Evolutionary conservation across 2,888 invertebrate species (phyloP).

Genomic region (Digitonthophagus gazella): DNA sequence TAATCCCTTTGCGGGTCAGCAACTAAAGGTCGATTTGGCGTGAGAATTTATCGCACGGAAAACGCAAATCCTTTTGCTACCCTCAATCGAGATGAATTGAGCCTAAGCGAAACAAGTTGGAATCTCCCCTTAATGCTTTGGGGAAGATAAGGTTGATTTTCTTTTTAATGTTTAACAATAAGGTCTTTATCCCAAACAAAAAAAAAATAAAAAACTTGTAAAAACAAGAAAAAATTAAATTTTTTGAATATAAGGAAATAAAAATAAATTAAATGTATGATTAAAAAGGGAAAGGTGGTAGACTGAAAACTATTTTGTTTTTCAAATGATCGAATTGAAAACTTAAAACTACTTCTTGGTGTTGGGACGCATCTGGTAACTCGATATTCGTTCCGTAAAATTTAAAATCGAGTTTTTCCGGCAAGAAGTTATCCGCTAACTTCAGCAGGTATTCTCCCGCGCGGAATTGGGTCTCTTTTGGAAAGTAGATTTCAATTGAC

Average conservation of each 20-base stretch:
- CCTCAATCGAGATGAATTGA: background rate
- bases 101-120: background rate
- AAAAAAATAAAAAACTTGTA: too few species aligned
- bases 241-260: too few species aligned
- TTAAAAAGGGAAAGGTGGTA: background rate
- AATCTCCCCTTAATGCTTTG: background rate
- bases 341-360: background rate
- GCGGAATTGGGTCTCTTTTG: background rate
- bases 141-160: too few species aligned
- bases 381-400: background rate
- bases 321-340: background rate
- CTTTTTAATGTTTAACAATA: too few species aligned
- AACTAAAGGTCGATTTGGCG: background rate
- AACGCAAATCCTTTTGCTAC: background rate
- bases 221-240: too few species aligned
- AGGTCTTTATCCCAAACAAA: too few species aligned
- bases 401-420: background rate
- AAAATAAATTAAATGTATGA: background rate
- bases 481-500: conserved; percentile 11
- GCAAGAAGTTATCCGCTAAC: background rate
- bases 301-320: background rate
- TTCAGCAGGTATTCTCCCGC: background rate
- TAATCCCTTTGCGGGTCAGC: conserved; percentile 12
- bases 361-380: background rate
- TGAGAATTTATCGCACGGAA: background rate